Evolutionary conservation across 2,113 vertebrate genomes (phyloP), one percentile per base, ranked within the genome.

Genomic region (Ciconia stormi): DNA sequence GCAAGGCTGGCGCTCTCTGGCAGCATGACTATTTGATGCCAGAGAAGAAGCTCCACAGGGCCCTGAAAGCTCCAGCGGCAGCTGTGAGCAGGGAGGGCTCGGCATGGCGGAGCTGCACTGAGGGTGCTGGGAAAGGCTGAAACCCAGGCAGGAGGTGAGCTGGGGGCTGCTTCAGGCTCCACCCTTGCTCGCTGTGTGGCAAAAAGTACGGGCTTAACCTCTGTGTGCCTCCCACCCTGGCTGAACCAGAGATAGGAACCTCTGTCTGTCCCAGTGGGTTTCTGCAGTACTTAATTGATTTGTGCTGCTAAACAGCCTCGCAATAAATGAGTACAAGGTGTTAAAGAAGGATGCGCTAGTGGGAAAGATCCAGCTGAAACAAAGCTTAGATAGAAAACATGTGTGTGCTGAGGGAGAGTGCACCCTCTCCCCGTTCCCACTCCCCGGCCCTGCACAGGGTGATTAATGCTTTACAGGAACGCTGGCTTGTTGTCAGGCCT

Each of bases 321-420:
- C 62, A 47, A 52, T 72, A 94, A 91, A 94, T 91, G 90, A 94
- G 91, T 93, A 90, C 93, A 95, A 95, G 93, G 95, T 96, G 90
- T 79, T 93, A 91, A 90, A 96, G 85, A 26, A 92, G 87, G 90
- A 85, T 61, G 84, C 0, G 0, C 36, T 70, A 79, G 87, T 71
- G 74, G 76, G 90, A 63, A 92, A 63, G 90, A 80, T 38, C 59
- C 88, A 83, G 88, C 82, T 86, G 93, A 93, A 94, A 77, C 84
- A 95, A 80, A 87, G 82, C 90, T 70, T 18, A 62, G 96, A 82
- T 73, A 73, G 93, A 55, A 95, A 95, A 66, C 87, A 83, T 29
- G 49, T 91, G 83, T 15, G 5, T 67, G 81, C 65, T 18, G 49
- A 4, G 13, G 40, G n/a, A 50, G 36, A 10, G 73, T 3, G 80